Percentiles rank a stretch among this genome's conserved stretches.
Evolutionary conservation across 2,888 invertebrate genomes (phyloP).

Genomic region (Torymus aiolomorphi): DNA sequence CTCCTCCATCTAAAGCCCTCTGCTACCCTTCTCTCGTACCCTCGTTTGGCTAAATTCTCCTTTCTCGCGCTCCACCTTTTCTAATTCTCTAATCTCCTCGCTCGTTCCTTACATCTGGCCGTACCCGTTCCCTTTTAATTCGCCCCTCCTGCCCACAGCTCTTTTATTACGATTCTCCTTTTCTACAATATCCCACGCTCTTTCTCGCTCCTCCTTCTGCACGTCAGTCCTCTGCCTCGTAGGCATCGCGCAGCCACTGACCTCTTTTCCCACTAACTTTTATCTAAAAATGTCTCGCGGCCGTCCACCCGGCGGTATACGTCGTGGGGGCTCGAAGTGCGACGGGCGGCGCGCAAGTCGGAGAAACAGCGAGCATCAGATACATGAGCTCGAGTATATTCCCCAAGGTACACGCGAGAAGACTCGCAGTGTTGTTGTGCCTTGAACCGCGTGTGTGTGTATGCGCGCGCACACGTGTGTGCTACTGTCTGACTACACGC

Average conservation of each 20-base stretch:
- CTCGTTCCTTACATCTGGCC: not conserved
- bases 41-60: not conserved
- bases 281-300: constrained; percentile 16
- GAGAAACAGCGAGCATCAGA: not conserved
- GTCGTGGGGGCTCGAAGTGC: not conserved
- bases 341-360: not conserved
- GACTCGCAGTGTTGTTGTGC: constrained; percentile 15
- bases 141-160: too few species aligned
- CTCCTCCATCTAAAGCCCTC: too few species aligned
- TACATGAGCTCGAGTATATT: not conserved
- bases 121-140: not conserved
- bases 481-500: not conserved
- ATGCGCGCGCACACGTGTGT: not conserved
- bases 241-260: not conserved
- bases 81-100: constrained; percentile 12
- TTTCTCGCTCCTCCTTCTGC: not conserved
- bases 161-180: not conserved
- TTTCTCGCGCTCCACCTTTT: not conserved
- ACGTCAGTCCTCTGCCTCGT: too few species aligned
- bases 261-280: constrained; percentile 4
- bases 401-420: constrained; percentile 16
- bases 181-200: not conserved
- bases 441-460: not conserved
- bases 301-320: not conserved
- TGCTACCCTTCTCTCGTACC: too few species aligned